These are phyloP conservation scores for Chelidonichthys spinosus DNA, from an alignment of 2,797 vertebrate species.

Conservation along the genomic window DNA sequence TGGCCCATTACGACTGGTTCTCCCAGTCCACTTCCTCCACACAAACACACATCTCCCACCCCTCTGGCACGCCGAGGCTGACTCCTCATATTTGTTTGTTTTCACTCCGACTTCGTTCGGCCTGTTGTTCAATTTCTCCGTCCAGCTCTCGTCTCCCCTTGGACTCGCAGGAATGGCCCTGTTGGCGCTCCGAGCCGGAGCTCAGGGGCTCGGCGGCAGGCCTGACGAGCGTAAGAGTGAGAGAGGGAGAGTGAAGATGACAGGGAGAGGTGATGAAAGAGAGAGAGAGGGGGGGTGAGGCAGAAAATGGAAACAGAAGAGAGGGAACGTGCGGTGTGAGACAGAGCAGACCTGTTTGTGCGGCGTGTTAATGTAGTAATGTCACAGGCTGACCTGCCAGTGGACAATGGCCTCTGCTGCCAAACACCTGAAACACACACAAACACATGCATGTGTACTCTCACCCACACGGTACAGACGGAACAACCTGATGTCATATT, in stretches of 20 bases:
- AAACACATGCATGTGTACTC: slow-evolving; percentile 9
- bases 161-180: slow-evolving; percentile 27
- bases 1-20: slow-evolving; percentile 33
- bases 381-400: slow-evolving; percentile 51
- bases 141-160: slow-evolving; percentile 31
- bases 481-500: slow-evolving; percentile 10
- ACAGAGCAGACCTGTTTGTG: slow-evolving; percentile 50
- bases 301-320: slow-evolving; percentile 27
- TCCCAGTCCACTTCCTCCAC: neutral
- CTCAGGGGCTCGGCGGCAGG: slow-evolving; percentile 19
- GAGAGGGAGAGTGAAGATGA: neutral
- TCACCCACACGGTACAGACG: slow-evolving; percentile 5
- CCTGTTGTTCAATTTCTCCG: slow-evolving; percentile 50
- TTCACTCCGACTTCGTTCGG: slow-evolving; percentile 27
- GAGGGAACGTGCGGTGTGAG: slow-evolving; percentile 31
- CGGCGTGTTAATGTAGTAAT: slow-evolving; percentile 56
- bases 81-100: slow-evolving; percentile 63
- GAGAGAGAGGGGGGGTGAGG: slow-evolving; percentile 1
- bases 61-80: slow-evolving; percentile 29
- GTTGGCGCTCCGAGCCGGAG: slow-evolving; percentile 52
- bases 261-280: neutral
- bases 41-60: neutral
- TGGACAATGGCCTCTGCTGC: slow-evolving; percentile 5
- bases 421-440: slow-evolving; percentile 47
- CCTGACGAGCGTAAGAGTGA: slow-evolving; percentile 22